Evolutionary conservation across 2,888 invertebrate species (phyloP), one percentile per base, ranked within the genome.

Genomic region (Smittia aterrima): DNA sequence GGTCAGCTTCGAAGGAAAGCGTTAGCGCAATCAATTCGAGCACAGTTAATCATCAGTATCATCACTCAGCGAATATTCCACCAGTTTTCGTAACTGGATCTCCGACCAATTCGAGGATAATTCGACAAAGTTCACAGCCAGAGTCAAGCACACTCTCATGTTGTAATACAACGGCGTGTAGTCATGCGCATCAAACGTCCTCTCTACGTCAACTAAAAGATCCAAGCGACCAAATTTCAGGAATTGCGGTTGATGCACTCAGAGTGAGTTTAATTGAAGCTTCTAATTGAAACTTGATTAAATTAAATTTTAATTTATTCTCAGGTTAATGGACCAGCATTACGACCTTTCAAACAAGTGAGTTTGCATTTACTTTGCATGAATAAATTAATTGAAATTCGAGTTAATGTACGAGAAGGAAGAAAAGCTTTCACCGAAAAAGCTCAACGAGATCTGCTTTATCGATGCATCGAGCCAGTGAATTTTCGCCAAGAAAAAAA

Each of bases 211-310:
- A 95, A 82, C 86, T 95, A 75, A 87, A 92, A 78, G 85, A 85
- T 72, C 90, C 90, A 64, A 88, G 89, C 76, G 94, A 94, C 81
- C 93, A 93, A 77, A 93, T 97, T 77, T 96, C 96, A 66, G 95
- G 95, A 81, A 97, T 98, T 79, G 97, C 96, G 22, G 95, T 95
- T 70, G 97, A 97, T 85, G 96, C 96, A 75, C 88, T 98, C 79
- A 88, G 96, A 80, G 95, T 97, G 84, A 98, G 27, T 25, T 27
- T 66, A 1, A 27, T 6, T 27, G 16, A 66, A 66, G 1, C 1
- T 32, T 27, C 25, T 22, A 24, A 62, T 62, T 62, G 18, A 27
- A 66, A 27, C 9, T 22, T 62, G 11, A 22, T 62, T 62, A 62
- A 22, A 53, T 53, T 4, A 2, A 24, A 53, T 1, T 66, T 38